Conservation (phyloP, 2,888 invertebrate genomes). For the Macrosiphum euphorbiae region DNA sequence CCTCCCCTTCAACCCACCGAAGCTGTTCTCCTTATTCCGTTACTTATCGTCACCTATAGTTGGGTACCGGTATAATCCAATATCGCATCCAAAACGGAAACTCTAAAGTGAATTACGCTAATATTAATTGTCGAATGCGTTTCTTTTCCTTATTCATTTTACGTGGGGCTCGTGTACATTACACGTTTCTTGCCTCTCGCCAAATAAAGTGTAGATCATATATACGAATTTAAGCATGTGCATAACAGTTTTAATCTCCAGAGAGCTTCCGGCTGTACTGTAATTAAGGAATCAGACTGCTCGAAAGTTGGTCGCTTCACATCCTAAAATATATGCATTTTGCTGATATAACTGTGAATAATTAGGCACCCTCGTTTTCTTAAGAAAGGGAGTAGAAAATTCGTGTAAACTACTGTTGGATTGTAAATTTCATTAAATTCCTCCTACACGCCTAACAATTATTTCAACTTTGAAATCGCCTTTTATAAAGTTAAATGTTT, state of each 20-base stretch:
- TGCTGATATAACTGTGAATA: conserved; percentile 44
- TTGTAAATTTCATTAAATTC: conserved; percentile 27
- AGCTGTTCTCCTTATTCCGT: conserved; percentile 49
- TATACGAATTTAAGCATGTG: not conserved
- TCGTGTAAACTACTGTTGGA: not conserved
- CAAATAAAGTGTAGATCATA: not conserved
- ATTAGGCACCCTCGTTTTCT: conserved; percentile 22
- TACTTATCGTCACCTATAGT: conserved; percentile 62
- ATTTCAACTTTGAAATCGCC: conserved; percentile 13
- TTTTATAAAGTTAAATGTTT: not conserved
- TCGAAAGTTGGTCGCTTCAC: conserved; percentile 14
- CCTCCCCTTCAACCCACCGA: not conserved
- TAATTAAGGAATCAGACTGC: conserved; percentile 56
- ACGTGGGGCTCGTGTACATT: not conserved
- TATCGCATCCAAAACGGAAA: conserved; percentile 16
- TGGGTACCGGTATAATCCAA: conserved; percentile 44
- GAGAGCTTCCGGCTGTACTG: conserved; percentile 41
- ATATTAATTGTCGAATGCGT: not conserved
- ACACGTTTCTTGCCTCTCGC: too few relatives aligned
- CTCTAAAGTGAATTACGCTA: not conserved
- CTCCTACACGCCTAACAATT: conserved; percentile 1
- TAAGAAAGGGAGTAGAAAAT: conserved; percentile 38
- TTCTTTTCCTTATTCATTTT: not conserved
- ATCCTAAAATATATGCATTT: not conserved
- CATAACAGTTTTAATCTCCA: conserved; percentile 55